Conservation (phyloP, 2,888 invertebrate genomes). For the Mythimna lalbum region DNA sequence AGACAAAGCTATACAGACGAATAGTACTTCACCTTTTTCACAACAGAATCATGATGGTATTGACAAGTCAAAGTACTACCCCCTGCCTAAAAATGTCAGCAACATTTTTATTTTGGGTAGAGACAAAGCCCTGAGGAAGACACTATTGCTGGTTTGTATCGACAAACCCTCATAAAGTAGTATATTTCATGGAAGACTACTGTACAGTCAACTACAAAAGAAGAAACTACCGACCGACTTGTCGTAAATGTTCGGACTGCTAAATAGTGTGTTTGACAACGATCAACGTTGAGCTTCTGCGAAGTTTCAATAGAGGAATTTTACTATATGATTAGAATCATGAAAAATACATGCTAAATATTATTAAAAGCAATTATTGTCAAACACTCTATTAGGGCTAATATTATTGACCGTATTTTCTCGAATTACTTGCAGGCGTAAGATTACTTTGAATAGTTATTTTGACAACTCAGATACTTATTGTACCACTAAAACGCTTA, state of each 20-base stretch:
- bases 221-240: constrained; percentile 10
- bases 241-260: background rate
- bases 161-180: constrained; percentile 7
- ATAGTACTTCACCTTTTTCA: background rate
- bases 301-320: background rate
- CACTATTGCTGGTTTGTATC: background rate
- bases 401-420: constrained; percentile 11
- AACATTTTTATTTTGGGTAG: background rate
- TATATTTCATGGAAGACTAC: constrained; percentile 24
- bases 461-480: constrained; percentile 21
- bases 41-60: background rate
- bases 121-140: background rate
- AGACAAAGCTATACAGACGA: background rate
- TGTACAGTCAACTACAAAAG: constrained; percentile 20
- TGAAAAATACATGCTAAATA: background rate
- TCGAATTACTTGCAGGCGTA: background rate
- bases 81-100: background rate
- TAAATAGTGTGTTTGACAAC: constrained; percentile 42
- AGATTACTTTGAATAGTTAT: constrained; percentile 31
- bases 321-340: background rate
- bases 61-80: background rate
- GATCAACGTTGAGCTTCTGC: background rate
- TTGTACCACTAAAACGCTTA: constrained; percentile 20
- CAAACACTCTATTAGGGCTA: constrained; percentile 31
- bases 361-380: constrained; percentile 30